Evolutionary conservation across 2,888 invertebrate species (phyloP).

Genomic region (Hydrotaea cyrtoneurina): DNA sequence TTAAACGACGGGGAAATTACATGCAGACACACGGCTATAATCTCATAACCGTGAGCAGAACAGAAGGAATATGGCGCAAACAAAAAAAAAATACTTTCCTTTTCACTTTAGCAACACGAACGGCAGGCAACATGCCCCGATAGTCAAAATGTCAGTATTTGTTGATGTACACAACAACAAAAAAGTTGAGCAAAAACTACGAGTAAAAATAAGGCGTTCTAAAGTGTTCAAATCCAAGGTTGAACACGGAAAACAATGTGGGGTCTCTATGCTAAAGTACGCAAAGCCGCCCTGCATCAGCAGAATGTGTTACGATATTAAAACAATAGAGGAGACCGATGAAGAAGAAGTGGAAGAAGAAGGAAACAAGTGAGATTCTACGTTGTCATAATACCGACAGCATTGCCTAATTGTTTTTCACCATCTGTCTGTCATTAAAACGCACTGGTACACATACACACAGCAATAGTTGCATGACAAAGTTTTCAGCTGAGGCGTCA

Average conservation of each 20-base stretch:
- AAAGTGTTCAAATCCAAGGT: slow-evolving; percentile 21
- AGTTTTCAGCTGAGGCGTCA: slow-evolving; percentile 26
- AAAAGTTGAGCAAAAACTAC: slow-evolving; percentile 33
- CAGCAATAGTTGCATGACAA: slow-evolving; percentile 33
- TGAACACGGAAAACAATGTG: slow-evolving; percentile 12
- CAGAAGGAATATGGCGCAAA: background rate
- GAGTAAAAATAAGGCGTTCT: slow-evolving; percentile 21
- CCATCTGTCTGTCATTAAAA: slow-evolving; percentile 43
- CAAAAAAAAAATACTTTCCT: background rate
- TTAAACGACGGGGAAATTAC: background rate
- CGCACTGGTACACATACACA: slow-evolving; percentile 1
- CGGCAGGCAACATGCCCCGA: background rate
- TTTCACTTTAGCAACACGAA: background rate
- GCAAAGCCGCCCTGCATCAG: background rate
- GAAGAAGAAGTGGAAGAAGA: background rate
- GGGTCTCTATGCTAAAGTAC: slow-evolving; percentile 1
- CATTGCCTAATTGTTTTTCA: slow-evolving; percentile 40
- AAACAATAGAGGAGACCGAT: background rate
- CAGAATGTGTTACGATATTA: slow-evolving; percentile 18
- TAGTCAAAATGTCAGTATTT: slow-evolving; percentile 21
- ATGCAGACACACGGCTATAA: background rate
- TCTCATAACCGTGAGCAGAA: background rate
- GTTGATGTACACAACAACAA: slow-evolving; percentile 8
- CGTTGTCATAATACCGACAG: slow-evolving; percentile 39
- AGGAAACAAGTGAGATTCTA: background rate